Evolutionary conservation across 2,113 vertebrate species (phyloP).

Genomic region (Rallus limicola): DNA sequence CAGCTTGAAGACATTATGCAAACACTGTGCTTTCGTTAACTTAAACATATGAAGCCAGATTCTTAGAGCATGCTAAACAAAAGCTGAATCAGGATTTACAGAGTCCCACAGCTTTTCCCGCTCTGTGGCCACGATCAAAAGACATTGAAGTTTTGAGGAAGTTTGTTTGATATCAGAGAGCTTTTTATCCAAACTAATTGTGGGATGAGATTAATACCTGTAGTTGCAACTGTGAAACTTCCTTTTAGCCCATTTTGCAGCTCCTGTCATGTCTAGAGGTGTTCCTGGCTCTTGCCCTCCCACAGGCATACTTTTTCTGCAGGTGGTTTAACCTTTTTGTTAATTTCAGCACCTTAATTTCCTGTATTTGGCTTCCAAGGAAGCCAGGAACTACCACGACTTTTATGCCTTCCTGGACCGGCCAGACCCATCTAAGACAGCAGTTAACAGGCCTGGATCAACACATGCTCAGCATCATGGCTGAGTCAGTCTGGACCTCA

Average conservation of each 20-base stretch:
- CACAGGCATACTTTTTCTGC: neutral
- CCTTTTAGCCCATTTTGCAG: neutral
- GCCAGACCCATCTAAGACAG: neutral
- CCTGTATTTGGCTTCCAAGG: neutral
- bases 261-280: neutral
- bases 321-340: accelerated
- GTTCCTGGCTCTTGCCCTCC: neutral
- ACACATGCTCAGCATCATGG: neutral
- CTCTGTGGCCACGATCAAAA: neutral
- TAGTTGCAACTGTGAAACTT: neutral
- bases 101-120: neutral
- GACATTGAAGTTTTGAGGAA: neutral
- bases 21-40: neutral
- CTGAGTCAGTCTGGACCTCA: neutral
- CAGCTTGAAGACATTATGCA: neutral
- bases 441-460: neutral
- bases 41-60: neutral
- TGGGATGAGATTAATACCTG: neutral
- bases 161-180: neutral
- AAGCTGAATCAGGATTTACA: neutral
- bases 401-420: neutral
- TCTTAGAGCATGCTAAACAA: neutral
- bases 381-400: neutral
- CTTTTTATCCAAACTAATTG: neutral
- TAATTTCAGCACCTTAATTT: neutral